Evolutionary conservation across 2,888 invertebrate genomes (phyloP).

Genomic region (Nasonia oneida): DNA sequence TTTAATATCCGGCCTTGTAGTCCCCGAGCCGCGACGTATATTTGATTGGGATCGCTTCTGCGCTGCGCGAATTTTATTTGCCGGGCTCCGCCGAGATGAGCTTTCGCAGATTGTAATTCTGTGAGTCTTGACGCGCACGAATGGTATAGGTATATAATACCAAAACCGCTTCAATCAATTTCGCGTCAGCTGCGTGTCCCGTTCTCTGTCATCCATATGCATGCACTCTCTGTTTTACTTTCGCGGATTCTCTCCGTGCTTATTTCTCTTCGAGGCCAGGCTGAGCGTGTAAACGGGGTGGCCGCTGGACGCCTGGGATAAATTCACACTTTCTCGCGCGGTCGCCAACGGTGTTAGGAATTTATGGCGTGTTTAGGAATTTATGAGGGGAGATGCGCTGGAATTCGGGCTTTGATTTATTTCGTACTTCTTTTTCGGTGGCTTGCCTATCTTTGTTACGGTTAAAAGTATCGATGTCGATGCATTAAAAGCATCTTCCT

Average conservation of each 20-base stretch:
- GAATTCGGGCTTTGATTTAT: conserved; percentile 65
- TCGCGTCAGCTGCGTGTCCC: no score
- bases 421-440: neutral
- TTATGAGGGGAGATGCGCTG: conserved; percentile 72
- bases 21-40: neutral
- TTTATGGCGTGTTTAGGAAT: conserved; percentile 76
- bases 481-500: no score
- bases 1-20: conserved; percentile 16
- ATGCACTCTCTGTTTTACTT: no score
- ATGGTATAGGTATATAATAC: no score
- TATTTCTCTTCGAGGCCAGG: conserved; percentile 56
- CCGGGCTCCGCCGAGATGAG: conserved; percentile 62
- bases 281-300: conserved; percentile 60
- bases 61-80: conserved; percentile 68
- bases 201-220: no score
- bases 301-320: conserved; percentile 69
- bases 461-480: no score
- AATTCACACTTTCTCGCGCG: conserved; percentile 73
- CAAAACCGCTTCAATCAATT: no score
- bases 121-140: neutral
- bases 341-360: conserved; percentile 71
- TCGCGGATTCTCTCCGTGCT: no score
- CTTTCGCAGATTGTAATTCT: neutral
- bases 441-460: neutral
- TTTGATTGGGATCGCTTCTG: conserved; percentile 61